A percentile compares a stretch with the other conserved stretches of the same genome.
Evolutionary conservation across 2,797 vertebrate species (phyloP).

Genomic region (Urosaurus nigricauda): DNA sequence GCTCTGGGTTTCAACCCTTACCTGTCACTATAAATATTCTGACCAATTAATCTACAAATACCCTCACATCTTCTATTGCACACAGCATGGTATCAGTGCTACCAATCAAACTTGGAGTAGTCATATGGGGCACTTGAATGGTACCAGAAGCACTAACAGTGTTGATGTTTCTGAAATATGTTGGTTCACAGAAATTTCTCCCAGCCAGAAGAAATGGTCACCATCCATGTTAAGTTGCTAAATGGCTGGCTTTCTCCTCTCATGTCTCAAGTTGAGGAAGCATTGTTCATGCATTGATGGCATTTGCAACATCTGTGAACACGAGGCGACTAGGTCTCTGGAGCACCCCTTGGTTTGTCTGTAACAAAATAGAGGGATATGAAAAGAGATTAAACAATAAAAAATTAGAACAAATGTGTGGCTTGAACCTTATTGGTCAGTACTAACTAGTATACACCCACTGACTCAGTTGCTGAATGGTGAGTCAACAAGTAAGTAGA

Average conservation of each 20-base stretch:
- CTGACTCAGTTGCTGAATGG: too few species aligned
- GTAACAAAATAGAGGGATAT: conserved; percentile 58
- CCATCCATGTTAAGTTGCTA: conserved; percentile 46
- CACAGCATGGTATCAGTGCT: conserved; percentile 14
- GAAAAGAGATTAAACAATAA: neutral
- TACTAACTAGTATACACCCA: too few species aligned
- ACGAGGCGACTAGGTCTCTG: conserved; percentile 96
- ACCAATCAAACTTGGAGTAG: conserved; percentile 28
- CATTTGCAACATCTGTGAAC: conserved; percentile 95
- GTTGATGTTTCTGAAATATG: conserved; percentile 24
- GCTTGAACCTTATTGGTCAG: too few species aligned
- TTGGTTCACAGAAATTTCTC: conserved; percentile 34
- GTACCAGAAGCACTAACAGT: conserved; percentile 35
- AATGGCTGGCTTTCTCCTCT: conserved; percentile 33
- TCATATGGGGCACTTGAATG: conserved; percentile 37
- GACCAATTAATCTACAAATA: conserved; percentile 20
- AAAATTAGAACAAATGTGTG: too few species aligned
- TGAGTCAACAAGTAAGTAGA: too few species aligned
- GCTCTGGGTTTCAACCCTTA: conserved; percentile 14
- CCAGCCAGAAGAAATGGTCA: conserved; percentile 32
- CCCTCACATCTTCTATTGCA: conserved; percentile 48
- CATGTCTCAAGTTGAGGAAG: conserved; percentile 34
- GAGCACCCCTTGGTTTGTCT: conserved; percentile 90
- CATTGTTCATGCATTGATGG: conserved; percentile 88
- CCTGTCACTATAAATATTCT: conserved; percentile 33